Base-by-base conservation (phyloP, 2,113 vertebrate genomes). In the Corynorhinus townsendii region DNA sequence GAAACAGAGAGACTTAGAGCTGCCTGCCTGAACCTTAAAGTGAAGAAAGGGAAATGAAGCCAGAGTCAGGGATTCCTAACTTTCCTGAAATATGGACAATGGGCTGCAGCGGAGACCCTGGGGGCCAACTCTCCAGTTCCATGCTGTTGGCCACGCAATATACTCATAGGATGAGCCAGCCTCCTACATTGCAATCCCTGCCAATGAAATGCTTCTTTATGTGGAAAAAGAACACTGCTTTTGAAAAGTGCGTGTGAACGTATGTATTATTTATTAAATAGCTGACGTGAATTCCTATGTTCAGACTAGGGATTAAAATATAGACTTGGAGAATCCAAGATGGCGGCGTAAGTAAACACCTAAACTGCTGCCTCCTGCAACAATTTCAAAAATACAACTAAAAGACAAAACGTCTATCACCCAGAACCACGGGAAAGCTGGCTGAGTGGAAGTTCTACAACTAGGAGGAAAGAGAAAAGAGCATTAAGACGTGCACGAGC, bases 291-390 rank as follows among this genome's bases (percentile, higher is more conserved):
- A 95, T 93, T 89, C 28, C 20, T 91, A 43, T 66, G 40, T 47
- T 86, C 94, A 87, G 81, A 89, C 73, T 76, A 95, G n/a, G 69
- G 94, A 92, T 89, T 64, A 89, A 91, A 91, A 68, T 54, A 77
- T 68, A 94, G 35, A 76, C 10, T 87, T 95, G n/a, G n/a, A n/a
- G n/a, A n/a, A n/a, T n/a, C n/a, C n/a, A n/a, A n/a, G n/a, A n/a
- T n/a, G n/a, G n/a, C n/a, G n/a, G n/a, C n/a, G n/a, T n/a, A n/a
- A n/a, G n/a, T n/a, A n/a, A n/a, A n/a, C n/a, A n/a, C n/a, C n/a
- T n/a, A n/a, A n/a, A n/a, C n/a, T n/a, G n/a, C n/a, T n/a, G n/a
- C n/a, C n/a, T n/a, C n/a, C n/a, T n/a, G n/a, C n/a, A n/a, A n/a
- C n/a, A n/a, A n/a, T n/a, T n/a, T n/a, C n/a, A n/a, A n/a, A n/a